Conservation (phyloP, 2,797 vertebrate genomes). For the Neosalanx taihuensis region DNA sequence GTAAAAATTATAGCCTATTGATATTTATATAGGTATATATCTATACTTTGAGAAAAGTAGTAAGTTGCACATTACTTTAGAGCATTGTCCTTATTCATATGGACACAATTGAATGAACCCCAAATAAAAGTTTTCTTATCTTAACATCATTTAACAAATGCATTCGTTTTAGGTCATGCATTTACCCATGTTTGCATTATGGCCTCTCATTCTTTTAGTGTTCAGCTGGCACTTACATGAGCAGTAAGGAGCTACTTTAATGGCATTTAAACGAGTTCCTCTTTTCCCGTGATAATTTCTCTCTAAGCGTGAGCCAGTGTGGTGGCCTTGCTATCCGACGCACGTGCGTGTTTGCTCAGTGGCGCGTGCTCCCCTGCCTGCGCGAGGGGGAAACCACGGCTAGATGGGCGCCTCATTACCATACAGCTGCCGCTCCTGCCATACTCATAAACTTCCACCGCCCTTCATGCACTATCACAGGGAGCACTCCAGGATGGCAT, state of each 20-base stretch:
- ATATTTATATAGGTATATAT: too few species aligned
- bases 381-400: constrained; percentile 65
- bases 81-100: too few species aligned
- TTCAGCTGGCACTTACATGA: constrained; percentile 36
- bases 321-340: constrained; percentile 43
- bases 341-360: constrained; percentile 85
- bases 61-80: too few species aligned
- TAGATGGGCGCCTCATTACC: constrained; percentile 83
- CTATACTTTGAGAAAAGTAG: too few species aligned
- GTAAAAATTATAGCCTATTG: too few species aligned
- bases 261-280: constrained; percentile 78
- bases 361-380: constrained; percentile 80
- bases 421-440: constrained; percentile 86
- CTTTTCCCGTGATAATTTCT: constrained; percentile 60
- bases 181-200: constrained; percentile 15
- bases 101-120: too few species aligned
- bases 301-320: constrained; percentile 50
- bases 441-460: constrained; percentile 28
- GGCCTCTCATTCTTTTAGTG: constrained; percentile 58
- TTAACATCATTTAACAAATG: too few species aligned
- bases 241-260: constrained; percentile 65
- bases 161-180: not conserved
- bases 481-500: not conserved
- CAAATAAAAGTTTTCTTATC: too few species aligned
- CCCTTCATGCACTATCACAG: not conserved